Evolutionary conservation across 2,888 invertebrate species (phyloP).

Genomic region (Erebia ligea): DNA sequence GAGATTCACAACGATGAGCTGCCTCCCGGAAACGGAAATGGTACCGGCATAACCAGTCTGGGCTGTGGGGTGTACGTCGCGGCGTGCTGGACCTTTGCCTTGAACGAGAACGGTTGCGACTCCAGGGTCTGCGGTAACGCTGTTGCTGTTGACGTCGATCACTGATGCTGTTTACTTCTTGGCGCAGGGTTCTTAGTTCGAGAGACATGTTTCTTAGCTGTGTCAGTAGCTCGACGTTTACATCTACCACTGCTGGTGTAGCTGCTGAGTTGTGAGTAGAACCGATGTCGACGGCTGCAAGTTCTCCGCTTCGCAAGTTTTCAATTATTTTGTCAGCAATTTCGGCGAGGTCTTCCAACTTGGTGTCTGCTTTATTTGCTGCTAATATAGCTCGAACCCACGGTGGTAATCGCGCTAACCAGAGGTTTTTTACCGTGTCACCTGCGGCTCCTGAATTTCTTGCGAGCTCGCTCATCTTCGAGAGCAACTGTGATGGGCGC

Average conservation of each 20-base stretch:
- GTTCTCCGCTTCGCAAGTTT: not conserved
- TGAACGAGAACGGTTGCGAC: too few relatives aligned
- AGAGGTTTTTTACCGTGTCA: not conserved
- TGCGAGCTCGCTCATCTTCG: slow-evolving; percentile 1
- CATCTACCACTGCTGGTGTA: not conserved
- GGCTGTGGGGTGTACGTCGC: not conserved
- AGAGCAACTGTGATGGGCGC: not conserved
- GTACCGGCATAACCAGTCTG: not conserved
- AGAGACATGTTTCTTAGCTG: not conserved
- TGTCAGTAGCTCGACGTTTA: not conserved
- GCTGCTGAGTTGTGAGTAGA: not conserved
- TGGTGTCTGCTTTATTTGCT: not conserved
- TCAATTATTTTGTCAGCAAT: not conserved
- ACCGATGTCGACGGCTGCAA: not conserved
- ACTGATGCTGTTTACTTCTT: not conserved
- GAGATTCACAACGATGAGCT: not conserved
- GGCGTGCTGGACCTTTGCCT: too few relatives aligned
- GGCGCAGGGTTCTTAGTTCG: not conserved
- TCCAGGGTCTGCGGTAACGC: too few relatives aligned
- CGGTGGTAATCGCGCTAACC: not conserved
- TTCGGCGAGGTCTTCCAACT: not conserved
- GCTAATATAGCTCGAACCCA: not conserved
- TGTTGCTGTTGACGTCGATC: not conserved
- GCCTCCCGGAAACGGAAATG: not conserved
- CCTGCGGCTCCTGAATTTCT: not conserved